Percentiles rank a stretch among this genome's conserved stretches.
Evolutionary conservation across 1,140 invertebrate genomes (phyloP).

Genomic region (Penaeus chinensis): DNA sequence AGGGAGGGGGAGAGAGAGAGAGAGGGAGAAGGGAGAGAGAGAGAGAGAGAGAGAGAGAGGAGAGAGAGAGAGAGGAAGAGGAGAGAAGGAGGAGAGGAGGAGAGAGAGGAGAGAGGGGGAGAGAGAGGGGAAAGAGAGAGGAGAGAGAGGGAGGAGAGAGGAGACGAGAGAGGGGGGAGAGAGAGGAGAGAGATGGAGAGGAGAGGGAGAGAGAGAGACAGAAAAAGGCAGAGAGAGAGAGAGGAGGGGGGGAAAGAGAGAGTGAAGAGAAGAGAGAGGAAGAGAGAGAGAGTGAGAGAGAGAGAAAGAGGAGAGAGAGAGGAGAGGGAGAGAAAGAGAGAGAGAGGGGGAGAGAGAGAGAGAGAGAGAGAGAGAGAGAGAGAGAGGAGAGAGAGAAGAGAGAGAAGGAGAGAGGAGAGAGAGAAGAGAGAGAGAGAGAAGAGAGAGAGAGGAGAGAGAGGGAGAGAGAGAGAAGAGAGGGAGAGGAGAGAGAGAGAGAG

Average conservation of each 20-base stretch:
- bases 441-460: neutral
- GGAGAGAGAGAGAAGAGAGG: too few relatives aligned
- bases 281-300: neutral
- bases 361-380: neutral
- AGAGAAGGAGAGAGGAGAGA: too few relatives aligned
- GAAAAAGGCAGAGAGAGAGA: neutral
- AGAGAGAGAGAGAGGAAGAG: neutral
- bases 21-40: neutral
- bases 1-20: neutral
- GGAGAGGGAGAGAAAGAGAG: neutral
- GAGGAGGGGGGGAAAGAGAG: neutral
- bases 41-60: fast-evolving
- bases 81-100: neutral
- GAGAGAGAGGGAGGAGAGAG: neutral
- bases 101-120: neutral
- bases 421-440: too few relatives aligned
- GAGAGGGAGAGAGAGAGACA: neutral
- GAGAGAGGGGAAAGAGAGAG: neutral
- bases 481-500: neutral
- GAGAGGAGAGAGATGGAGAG: neutral
- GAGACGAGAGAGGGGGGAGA: neutral
- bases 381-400: neutral
- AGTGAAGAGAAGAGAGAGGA: neutral
- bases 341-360: neutral
- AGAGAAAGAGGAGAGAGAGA: too few relatives aligned